Evolutionary conservation across 2,888 invertebrate genomes (phyloP).

Genomic region (Prosopocoilus inquinatus): DNA sequence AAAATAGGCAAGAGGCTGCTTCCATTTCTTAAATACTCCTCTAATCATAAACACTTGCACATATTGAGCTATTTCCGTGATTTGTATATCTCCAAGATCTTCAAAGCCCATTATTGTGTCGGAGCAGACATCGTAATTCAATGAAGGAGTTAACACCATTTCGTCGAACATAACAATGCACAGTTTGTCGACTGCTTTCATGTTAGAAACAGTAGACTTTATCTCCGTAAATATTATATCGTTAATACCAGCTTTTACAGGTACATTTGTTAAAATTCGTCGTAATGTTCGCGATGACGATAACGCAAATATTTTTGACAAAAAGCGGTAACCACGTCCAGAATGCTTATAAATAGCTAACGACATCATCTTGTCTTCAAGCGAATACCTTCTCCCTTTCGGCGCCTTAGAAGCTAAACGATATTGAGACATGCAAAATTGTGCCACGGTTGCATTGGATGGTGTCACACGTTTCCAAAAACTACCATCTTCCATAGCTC

Average conservation of each 20-base stretch:
- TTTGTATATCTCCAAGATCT: conserved; percentile 19
- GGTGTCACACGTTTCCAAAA: too few species aligned
- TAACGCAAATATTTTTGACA: conserved; percentile 7
- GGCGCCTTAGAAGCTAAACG: too few species aligned
- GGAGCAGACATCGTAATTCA: conserved; percentile 21
- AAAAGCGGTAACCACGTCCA: background rate
- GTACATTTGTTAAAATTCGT: background rate
- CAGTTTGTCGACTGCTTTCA: conserved; percentile 18
- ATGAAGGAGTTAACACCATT: conserved; percentile 19
- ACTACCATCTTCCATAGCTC: too few species aligned
- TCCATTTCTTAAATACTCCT: conserved; percentile 30
- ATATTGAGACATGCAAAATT: too few species aligned
- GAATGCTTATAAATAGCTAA: too few species aligned
- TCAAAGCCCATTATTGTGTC: conserved; percentile 24
- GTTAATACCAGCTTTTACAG: conserved; percentile 5
- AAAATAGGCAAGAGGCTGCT: conserved; percentile 28
- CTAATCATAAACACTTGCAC: conserved; percentile 32
- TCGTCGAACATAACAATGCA: conserved; percentile 32
- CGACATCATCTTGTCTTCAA: too few species aligned
- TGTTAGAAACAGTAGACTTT: background rate
- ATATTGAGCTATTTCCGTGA: conserved; percentile 26
- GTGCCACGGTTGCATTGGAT: too few species aligned
- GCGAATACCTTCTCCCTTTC: too few species aligned
- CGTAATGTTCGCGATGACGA: background rate
- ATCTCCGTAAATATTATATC: conserved; percentile 1